Evolutionary conservation across 2,888 invertebrate genomes (phyloP).

Genomic region (Mellilla xanthometata): DNA sequence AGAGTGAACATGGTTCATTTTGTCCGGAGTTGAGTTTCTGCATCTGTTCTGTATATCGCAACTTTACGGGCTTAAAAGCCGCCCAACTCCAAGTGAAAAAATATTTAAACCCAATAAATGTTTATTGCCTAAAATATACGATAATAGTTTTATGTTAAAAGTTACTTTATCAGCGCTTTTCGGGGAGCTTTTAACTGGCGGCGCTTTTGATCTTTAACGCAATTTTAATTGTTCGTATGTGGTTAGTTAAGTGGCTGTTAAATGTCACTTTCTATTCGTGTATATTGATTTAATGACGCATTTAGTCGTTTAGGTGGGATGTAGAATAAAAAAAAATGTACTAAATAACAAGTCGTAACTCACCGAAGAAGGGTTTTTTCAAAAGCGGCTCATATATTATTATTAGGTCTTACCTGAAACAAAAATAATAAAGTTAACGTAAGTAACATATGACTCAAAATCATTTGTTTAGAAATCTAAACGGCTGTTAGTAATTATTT

Average conservation of each 20-base stretch:
- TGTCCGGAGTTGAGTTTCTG: slow-evolving; percentile 9
- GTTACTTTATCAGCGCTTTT: slow-evolving; percentile 53
- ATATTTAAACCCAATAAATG: slow-evolving; percentile 70
- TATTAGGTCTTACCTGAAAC: no score
- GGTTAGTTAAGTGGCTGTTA: slow-evolving; percentile 32
- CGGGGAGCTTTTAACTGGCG: slow-evolving; percentile 50
- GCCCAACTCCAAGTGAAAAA: slow-evolving; percentile 59
- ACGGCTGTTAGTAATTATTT: no score
- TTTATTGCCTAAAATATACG: slow-evolving; percentile 61
- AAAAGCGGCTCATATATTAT: no score
- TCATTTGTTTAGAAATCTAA: no score
- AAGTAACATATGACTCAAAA: no score
- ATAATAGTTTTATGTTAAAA: slow-evolving; percentile 65
- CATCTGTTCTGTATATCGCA: slow-evolving; percentile 19
- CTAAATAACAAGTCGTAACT: no score
- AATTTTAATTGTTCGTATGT: slow-evolving; percentile 46
- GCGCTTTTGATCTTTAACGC: slow-evolving; percentile 50
- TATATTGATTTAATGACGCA: slow-evolving; percentile 10
- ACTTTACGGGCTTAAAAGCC: slow-evolving; percentile 37
- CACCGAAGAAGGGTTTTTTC: no score
- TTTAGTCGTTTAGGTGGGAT: not conserved
- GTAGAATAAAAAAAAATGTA: no score
- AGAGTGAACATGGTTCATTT: no score
- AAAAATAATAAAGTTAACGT: no score
- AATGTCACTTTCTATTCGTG: slow-evolving; percentile 18